phyloP scores from a whole-genome alignment of 2,888 invertebrate species.

The Tineola bisselliella region DNA sequence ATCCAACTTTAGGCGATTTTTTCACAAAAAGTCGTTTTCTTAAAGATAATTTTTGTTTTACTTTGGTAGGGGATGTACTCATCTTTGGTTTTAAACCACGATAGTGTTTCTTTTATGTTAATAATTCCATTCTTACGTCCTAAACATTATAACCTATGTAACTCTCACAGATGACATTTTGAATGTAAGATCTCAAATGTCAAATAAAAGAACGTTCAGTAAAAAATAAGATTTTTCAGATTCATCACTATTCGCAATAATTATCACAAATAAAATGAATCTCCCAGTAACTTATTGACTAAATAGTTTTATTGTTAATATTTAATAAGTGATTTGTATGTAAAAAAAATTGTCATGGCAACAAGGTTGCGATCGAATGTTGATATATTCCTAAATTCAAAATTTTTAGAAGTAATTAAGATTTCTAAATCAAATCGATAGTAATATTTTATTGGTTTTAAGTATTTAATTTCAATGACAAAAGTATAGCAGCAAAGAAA shows the following conservation, averaged over 20 bases:
- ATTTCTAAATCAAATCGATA: too few relatives aligned
- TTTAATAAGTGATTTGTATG: not conserved
- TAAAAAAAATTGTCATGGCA: not conserved
- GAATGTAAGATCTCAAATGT: slow-evolving; percentile 26
- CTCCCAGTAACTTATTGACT: too few relatives aligned
- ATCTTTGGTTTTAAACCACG: slow-evolving; percentile 49
- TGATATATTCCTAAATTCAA: too few relatives aligned
- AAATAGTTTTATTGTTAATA: too few relatives aligned
- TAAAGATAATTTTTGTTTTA: slow-evolving; percentile 59
- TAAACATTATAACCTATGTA: slow-evolving; percentile 55
- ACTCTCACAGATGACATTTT: slow-evolving; percentile 35
- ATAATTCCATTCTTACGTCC: slow-evolving; percentile 61
- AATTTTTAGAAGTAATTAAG: too few relatives aligned
- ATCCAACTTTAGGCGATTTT: slow-evolving; percentile 64
- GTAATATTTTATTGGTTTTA: too few relatives aligned
- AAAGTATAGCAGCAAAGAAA: not conserved
- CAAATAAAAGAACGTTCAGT: slow-evolving; percentile 19
- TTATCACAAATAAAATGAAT: slow-evolving; percentile 7
- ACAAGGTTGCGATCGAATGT: not conserved
- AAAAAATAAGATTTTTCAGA: slow-evolving; percentile 10
- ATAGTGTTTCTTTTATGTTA: slow-evolving; percentile 50
- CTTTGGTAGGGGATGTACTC: slow-evolving; percentile 59
- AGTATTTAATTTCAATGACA: not conserved
- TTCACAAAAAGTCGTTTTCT: slow-evolving; percentile 60
- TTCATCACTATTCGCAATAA: not conserved